These are phyloP conservation scores for Littorina saxatilis DNA, from an alignment of 1,140 invertebrate species.

Conservation along the genomic window DNA sequence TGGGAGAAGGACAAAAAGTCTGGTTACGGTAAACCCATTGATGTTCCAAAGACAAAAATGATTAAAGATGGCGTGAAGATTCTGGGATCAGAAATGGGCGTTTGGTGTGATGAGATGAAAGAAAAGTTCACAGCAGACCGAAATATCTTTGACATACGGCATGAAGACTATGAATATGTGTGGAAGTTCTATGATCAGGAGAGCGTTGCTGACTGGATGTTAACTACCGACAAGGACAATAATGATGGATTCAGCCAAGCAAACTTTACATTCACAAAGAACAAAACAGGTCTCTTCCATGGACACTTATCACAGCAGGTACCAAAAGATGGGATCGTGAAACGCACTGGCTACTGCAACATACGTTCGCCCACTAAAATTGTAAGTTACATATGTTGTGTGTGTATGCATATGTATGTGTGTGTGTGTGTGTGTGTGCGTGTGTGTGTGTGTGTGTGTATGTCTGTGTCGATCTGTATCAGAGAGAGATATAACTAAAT, in stretches of 20 bases:
- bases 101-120: slow-evolving; percentile 83
- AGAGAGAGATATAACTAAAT: too few relatives aligned
- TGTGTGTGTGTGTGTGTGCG: too few relatives aligned
- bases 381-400: slow-evolving; percentile 76
- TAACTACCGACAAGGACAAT: slow-evolving; percentile 87
- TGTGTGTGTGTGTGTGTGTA: too few relatives aligned
- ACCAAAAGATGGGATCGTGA: slow-evolving; percentile 87
- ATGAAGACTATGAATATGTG: slow-evolving; percentile 73
- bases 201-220: slow-evolving; percentile 84
- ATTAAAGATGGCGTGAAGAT: slow-evolving; percentile 80
- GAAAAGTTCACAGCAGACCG: slow-evolving; percentile 80
- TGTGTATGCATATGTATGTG: too few relatives aligned
- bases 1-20: slow-evolving; percentile 59
- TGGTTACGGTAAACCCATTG: slow-evolving; percentile 52
- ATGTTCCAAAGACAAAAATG: slow-evolving; percentile 36
- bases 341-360: slow-evolving; percentile 86
- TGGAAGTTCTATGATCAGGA: slow-evolving; percentile 75
- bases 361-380: slow-evolving; percentile 81
- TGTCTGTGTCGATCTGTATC: too few relatives aligned
- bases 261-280: slow-evolving; percentile 78
- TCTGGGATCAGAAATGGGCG: slow-evolving; percentile 81
- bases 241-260: slow-evolving; percentile 87
- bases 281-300: slow-evolving; percentile 86
- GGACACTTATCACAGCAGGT: slow-evolving; percentile 83
- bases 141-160: slow-evolving; percentile 74